Evolutionary conservation across 2,113 vertebrate species (phyloP), one percentile per base, ranked within the genome.

Genomic region (Osmerus eperlanus): DNA sequence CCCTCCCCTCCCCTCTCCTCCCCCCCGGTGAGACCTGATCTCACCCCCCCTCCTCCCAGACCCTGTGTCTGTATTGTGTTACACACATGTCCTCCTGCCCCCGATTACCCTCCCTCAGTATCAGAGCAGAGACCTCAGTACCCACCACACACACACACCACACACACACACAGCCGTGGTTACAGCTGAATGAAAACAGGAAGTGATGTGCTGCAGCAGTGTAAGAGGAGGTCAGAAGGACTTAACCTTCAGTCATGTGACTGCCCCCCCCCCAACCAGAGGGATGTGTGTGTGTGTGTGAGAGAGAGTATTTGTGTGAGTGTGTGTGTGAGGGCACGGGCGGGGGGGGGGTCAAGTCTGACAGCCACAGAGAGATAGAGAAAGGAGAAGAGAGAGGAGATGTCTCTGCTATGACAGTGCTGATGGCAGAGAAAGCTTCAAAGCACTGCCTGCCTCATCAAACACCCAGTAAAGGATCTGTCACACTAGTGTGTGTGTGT

Each of bases 371-470:
- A 36, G 32, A 36, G 32, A 4, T 4, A 36, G 32, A 36, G 32
- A 4, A 7, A 36, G 32, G 19, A 19, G 56, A n/a, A n/a, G 56
- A 21, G 56, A 53, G n/a, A 28, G 2, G 36, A 41, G 14, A 16
- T 12, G 14, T 19, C 71, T 25, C 28, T 63, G 21, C 23, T 78
- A 84, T 71, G 55, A 83, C 75, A 83, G 75, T 69, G 77, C 71
- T 80, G 79, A 75, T 80, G 78, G 82, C 77, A 76, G 81, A 61
- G 71, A 25, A 9, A 19, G 70, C 85, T 84, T 87, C 83, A 87
- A 85, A 87, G 81, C 68, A 29, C 61, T 53, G 70, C 36, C 70
- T 72, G 76, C 65, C 65, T 81, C 78, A 83, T 87, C 79, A 81
- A 83, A 89, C 79, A 32, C 67, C 78, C 79, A 61, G 73, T 52